A percentile compares a stretch with the other conserved stretches of the same genome.
Evolutionary conservation across 2,797 vertebrate genomes (phyloP).

Genomic region (Sciurus vulgaris): DNA sequence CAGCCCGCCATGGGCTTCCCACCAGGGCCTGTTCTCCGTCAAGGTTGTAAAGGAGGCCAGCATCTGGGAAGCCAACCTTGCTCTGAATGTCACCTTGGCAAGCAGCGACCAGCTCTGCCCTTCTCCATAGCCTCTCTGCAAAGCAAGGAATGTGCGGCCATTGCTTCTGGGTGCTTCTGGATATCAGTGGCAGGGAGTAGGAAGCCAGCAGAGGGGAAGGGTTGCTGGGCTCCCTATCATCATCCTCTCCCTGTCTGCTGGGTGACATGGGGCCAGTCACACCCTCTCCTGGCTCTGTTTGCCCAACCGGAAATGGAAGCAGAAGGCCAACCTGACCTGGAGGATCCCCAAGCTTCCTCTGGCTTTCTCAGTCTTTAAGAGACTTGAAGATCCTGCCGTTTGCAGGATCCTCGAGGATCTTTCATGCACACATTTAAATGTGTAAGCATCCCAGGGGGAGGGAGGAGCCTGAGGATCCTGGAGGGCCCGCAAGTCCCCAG

Average conservation of each 20-base stretch:
- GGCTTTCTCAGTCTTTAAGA: background rate
- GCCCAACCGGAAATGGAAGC: background rate
- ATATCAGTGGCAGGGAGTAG: background rate
- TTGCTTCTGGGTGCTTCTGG: background rate
- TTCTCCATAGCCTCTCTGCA: background rate
- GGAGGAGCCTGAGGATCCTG: background rate
- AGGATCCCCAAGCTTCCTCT: background rate
- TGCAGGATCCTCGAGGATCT: background rate
- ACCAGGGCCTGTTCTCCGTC: background rate
- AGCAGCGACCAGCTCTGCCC: background rate
- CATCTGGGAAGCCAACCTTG: background rate
- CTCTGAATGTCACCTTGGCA: background rate
- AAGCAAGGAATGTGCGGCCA: background rate
- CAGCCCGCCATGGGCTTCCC: background rate
- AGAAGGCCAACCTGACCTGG: background rate
- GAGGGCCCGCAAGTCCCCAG: background rate
- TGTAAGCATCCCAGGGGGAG: background rate
- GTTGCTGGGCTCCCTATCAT: background rate
- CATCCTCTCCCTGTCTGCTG: background rate
- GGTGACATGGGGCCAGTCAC: no score
- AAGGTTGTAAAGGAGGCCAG: background rate
- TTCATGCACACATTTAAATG: background rate
- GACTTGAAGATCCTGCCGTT: background rate
- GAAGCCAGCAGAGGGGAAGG: rapidly evolving
- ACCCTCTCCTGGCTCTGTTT: background rate